Percentiles rank a stretch among this genome's conserved stretches.
Evolutionary conservation across 2,113 vertebrate genomes (phyloP).

Genomic region (Platanista minor): DNA sequence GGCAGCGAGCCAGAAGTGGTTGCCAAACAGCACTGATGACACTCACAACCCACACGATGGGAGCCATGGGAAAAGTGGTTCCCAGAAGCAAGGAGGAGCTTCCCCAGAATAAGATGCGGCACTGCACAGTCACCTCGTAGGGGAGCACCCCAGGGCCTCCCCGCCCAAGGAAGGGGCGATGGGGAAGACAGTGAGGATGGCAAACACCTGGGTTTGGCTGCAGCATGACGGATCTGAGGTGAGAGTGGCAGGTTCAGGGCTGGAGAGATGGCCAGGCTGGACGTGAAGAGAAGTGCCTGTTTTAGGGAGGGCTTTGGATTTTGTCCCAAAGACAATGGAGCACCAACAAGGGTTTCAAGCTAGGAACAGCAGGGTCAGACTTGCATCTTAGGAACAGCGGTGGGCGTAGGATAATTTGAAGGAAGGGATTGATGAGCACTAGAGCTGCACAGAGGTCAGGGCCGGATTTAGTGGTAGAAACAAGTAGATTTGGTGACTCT

Average conservation of each 20-base stretch:
- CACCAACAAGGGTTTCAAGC: neutral
- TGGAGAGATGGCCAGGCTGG: neutral
- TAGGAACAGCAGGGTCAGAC: neutral
- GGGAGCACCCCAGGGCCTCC: neutral
- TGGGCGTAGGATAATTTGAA: accelerated
- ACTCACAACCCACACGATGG: neutral
- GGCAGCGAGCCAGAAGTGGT: neutral
- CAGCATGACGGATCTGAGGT: accelerated
- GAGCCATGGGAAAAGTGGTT: neutral
- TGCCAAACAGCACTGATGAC: neutral
- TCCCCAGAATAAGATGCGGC: neutral
- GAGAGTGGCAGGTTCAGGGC: neutral
- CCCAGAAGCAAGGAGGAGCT: neutral
- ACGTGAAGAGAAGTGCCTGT: neutral
- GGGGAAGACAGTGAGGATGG: neutral
- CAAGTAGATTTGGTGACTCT: slow-evolving; percentile 18
- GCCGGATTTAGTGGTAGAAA: neutral
- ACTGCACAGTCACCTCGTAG: accelerated
- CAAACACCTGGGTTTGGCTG: neutral
- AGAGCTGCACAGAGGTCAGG: neutral
- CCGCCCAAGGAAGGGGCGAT: neutral
- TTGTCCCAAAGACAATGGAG: neutral
- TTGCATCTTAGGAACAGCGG: neutral
- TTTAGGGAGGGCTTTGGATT: neutral
- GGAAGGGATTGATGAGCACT: neutral